Conservation (phyloP, 2,113 vertebrate species). For the Marmota flaviventris region DNA sequence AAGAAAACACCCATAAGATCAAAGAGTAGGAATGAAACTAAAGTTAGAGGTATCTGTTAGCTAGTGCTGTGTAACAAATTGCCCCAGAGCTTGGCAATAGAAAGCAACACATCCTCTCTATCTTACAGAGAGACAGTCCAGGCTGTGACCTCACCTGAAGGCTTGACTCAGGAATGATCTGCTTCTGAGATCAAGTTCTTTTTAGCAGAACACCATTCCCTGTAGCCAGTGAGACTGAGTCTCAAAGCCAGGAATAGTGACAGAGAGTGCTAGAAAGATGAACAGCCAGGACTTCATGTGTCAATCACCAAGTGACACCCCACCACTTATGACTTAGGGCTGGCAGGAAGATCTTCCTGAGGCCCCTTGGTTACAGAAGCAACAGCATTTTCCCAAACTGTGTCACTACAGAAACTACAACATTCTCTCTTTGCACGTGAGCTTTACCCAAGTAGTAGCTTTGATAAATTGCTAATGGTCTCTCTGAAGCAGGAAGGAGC, state of each 20-base stretch:
- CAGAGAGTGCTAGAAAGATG: background rate
- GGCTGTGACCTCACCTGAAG: background rate
- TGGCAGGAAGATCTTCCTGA: background rate
- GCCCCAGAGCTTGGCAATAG: background rate
- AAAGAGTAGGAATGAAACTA: background rate
- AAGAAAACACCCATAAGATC: background rate
- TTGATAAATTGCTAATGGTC: background rate
- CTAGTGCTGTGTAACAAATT: background rate
- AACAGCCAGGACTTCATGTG: background rate
- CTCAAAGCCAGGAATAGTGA: background rate
- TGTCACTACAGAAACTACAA: background rate
- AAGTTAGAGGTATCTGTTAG: background rate
- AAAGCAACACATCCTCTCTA: background rate
- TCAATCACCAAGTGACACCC: background rate
- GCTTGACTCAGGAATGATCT: background rate
- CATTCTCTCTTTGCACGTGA: background rate
- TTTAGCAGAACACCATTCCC: background rate
- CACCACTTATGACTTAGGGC: too few relatives aligned
- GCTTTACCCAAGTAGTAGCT: background rate
- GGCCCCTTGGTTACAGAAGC: background rate
- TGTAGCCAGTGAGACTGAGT: background rate
- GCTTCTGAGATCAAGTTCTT: background rate
- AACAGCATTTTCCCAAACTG: background rate
- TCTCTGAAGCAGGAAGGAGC: background rate
- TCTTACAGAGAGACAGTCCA: background rate